Evolutionary conservation across 1,140 invertebrate species (phyloP).

Genomic region (Scaptomyza graminum): DNA sequence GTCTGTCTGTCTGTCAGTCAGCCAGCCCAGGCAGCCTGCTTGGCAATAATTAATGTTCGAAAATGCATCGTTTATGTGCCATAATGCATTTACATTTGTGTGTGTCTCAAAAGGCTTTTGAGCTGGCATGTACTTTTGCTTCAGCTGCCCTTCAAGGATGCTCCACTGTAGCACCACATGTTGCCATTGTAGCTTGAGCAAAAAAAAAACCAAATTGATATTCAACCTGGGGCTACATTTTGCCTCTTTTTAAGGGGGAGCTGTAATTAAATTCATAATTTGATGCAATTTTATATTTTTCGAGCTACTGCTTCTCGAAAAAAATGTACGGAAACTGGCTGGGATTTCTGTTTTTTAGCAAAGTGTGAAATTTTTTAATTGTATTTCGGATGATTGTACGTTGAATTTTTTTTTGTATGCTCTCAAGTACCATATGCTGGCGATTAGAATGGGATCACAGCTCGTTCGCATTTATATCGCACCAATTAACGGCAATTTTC

Average conservation of each 20-base stretch:
- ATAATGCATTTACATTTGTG: slow-evolving; percentile 76
- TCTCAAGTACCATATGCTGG: slow-evolving; percentile 29
- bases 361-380: slow-evolving; percentile 52
- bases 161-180: slow-evolving; percentile 81
- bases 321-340: slow-evolving; percentile 47
- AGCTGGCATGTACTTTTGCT: slow-evolving; percentile 59
- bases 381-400: slow-evolving; percentile 31
- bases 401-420: neutral
- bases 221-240: slow-evolving; percentile 24
- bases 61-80: slow-evolving; percentile 83
- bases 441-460: slow-evolving; percentile 30
- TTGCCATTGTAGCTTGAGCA: slow-evolving; percentile 62
- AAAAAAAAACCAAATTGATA: neutral
- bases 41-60: slow-evolving; percentile 83
- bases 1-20: slow-evolving; percentile 29
- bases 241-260: slow-evolving; percentile 26
- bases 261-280: slow-evolving; percentile 81
- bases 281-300: slow-evolving; percentile 68
- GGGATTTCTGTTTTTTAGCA: slow-evolving; percentile 29
- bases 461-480: slow-evolving; percentile 11
- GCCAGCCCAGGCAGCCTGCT: slow-evolving; percentile 38
- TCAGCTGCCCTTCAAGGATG: slow-evolving; percentile 70
- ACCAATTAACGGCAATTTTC: slow-evolving; percentile 36
- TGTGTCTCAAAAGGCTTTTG: slow-evolving; percentile 79
- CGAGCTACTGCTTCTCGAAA: slow-evolving; percentile 19